A percentile compares a stretch with the other conserved stretches of the same genome.
Evolutionary conservation across 2,113 vertebrate species (phyloP).

Genomic region (Ochotona curzoniae): DNA sequence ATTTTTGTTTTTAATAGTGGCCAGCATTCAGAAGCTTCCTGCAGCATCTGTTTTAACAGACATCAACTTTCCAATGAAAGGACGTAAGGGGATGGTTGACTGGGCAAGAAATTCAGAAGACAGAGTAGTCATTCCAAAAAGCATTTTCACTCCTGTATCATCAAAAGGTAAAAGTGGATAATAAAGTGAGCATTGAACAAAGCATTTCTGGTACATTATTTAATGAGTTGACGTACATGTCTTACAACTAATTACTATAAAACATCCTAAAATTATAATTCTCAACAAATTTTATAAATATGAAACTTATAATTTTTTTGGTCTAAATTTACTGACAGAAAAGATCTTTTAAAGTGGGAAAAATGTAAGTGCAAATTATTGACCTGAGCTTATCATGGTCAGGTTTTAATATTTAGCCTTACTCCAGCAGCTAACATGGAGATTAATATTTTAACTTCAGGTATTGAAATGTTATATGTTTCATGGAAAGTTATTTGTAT

Average conservation of each 20-base stretch:
- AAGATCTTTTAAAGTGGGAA: background rate
- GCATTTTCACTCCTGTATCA: constrained; percentile 95
- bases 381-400: background rate
- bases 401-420: background rate
- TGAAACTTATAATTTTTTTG: background rate
- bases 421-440: background rate
- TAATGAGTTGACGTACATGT: background rate
- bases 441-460: background rate
- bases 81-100: constrained; percentile 99
- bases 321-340: background rate
- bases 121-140: constrained; percentile 98
- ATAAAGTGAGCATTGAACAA: background rate
- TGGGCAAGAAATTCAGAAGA: constrained; percentile 99
- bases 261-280: background rate
- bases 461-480: background rate
- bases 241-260: background rate
- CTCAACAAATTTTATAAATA: constrained; percentile 8
- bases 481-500: background rate
- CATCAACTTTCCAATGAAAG: constrained; percentile 99
- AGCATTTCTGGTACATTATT: background rate
- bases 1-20: constrained; percentile 89
- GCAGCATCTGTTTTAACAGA: constrained; percentile 97
- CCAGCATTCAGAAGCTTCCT: constrained; percentile 98
- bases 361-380: background rate
- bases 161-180: constrained; percentile 90